Percentiles rank a stretch among this genome's conserved stretches.
These are phyloP conservation scores for Eudyptes chrysolophus DNA, from an alignment of 2,113 vertebrate species.

Conservation along the genomic window DNA sequence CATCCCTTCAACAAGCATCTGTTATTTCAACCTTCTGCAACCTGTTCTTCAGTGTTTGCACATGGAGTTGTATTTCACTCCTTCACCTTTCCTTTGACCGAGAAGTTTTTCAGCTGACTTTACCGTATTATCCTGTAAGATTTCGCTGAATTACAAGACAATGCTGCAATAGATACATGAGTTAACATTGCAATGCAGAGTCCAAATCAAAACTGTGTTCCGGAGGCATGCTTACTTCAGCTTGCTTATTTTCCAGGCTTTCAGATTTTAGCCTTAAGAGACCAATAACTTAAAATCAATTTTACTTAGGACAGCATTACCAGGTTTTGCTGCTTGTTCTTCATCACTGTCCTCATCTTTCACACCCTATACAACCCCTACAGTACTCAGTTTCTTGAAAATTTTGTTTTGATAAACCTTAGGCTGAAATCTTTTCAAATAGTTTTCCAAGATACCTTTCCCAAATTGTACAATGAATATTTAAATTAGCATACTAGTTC, in stretches of 20 bases:
- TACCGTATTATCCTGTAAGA: not conserved
- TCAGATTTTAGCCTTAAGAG: not conserved
- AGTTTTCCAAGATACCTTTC: not conserved
- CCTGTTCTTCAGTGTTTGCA: not conserved
- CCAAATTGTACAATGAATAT: conserved; percentile 29
- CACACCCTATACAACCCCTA: not conserved
- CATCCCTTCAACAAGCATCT: not conserved
- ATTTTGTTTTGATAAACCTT: not conserved
- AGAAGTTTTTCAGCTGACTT: not conserved
- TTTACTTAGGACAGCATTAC: not conserved
- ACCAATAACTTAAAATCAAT: not conserved
- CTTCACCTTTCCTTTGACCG: not conserved
- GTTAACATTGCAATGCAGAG: fast-evolving
- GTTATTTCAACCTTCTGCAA: not conserved
- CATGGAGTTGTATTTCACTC: not conserved
- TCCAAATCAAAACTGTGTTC: not conserved
- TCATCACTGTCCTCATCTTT: not conserved
- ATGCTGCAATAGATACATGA: fast-evolving
- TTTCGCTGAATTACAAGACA: not conserved
- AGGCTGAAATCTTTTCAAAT: not conserved
- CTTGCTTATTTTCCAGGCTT: not conserved
- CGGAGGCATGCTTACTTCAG: not conserved
- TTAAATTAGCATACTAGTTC: not conserved
- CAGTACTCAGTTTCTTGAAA: not conserved
- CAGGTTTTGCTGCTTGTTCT: not conserved